Percentiles rank a stretch among this genome's conserved stretches.
Evolutionary conservation across 2,888 invertebrate genomes (phyloP).

Genomic region (Lysandra coridon): DNA sequence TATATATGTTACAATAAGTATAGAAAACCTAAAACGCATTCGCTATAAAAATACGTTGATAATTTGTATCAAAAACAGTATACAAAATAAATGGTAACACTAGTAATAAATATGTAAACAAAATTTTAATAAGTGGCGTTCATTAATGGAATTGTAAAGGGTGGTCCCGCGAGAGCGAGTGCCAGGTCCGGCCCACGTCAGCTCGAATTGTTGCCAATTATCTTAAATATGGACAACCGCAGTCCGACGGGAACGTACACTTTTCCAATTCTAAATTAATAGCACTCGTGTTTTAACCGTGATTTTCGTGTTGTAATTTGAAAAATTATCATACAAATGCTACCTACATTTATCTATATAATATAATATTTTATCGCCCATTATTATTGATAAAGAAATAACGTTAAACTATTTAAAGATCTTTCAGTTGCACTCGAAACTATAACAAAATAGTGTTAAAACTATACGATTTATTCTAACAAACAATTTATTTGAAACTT

Average conservation of each 20-base stretch:
- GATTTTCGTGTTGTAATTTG: slow-evolving; percentile 4
- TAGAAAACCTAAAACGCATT: no score
- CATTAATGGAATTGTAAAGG: slow-evolving; percentile 78
- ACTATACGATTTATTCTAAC: neutral
- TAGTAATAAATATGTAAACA: slow-evolving; percentile 48
- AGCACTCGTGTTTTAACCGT: slow-evolving; percentile 57
- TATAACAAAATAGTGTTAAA: neutral
- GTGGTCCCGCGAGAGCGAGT: slow-evolving; percentile 65
- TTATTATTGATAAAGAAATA: no score
- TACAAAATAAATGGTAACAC: slow-evolving; percentile 22
- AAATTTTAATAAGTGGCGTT: slow-evolving; percentile 74
- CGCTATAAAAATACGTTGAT: neutral
- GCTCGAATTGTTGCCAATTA: slow-evolving; percentile 77
- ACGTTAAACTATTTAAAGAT: no score
- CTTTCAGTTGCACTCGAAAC: no score
- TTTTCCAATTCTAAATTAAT: slow-evolving; percentile 71
- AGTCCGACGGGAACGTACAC: slow-evolving; percentile 72
- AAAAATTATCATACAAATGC: neutral
- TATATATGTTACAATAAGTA: no score
- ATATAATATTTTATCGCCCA: no score
- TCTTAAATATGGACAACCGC: slow-evolving; percentile 79
- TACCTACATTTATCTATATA: no score
- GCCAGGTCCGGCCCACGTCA: slow-evolving; percentile 76
- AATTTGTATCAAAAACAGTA: neutral
- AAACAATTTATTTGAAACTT: neutral